A percentile compares a stretch with the other conserved stretches of the same genome.
Evolutionary conservation across 2,113 vertebrate genomes (phyloP).

Genomic region (Calonectris borealis): DNA sequence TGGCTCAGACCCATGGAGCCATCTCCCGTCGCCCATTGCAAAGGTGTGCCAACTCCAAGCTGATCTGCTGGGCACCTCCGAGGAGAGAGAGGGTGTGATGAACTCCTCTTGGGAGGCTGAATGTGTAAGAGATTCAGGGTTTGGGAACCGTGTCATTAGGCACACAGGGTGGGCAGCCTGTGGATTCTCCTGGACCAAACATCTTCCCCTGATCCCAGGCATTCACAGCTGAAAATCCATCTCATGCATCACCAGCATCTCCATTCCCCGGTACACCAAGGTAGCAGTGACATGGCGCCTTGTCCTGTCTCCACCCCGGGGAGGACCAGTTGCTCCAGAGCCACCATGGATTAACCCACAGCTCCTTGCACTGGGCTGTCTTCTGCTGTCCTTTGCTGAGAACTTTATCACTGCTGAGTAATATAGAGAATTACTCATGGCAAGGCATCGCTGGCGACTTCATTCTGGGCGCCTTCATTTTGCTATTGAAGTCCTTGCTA

Average conservation of each 20-base stretch:
- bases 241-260: background rate
- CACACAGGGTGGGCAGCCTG: background rate
- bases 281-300: fast-evolving
- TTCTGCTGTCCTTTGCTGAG: background rate
- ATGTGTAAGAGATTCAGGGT: background rate
- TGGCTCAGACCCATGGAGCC: background rate
- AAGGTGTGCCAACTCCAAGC: background rate
- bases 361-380: background rate
- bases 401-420: background rate
- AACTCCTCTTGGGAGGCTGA: background rate
- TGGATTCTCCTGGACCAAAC: background rate
- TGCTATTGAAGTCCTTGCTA: background rate
- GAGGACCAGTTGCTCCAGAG: background rate
- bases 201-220: background rate
- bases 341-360: background rate
- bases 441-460: fast-evolving
- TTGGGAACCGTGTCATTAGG: background rate
- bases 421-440: background rate
- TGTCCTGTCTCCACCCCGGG: background rate
- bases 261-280: fast-evolving
- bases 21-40: background rate
- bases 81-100: background rate
- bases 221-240: background rate
- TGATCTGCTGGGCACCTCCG: background rate
- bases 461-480: fast-evolving